Evolutionary conservation across 1,140 invertebrate genomes (phyloP), one percentile per base, ranked within the genome.

Genomic region (Papilio machaon): DNA sequence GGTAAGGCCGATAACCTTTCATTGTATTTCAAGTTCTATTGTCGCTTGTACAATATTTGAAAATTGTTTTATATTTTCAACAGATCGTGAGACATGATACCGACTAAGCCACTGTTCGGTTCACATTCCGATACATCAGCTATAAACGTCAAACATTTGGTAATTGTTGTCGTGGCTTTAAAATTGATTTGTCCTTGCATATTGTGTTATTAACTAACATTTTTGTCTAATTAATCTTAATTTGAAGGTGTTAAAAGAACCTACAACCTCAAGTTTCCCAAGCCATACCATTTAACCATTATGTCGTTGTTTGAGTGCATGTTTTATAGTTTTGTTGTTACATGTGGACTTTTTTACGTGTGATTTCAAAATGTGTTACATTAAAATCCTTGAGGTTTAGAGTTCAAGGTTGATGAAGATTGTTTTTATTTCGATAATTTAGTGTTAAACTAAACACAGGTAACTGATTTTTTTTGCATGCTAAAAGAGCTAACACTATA

Each of bases 71-170:
- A 5, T 58, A 9, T 47, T 64, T 79, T 67, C 43, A 79, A 79
- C 77, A 79, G 77, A 67, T 86, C 82, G 83, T 81, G 74, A 10
- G 35, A 83, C 64, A 80, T 89, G 88, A 82, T 87, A 76, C 83
- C 82, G 8, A 82, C 80, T n/a, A 82, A 87, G 64, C 89, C 87
- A 3, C 64, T 88, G 58, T 91, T 89, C 80, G 87, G 85, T 9
- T 91, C 90, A 9, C 89, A 91, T 58, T 91, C 89, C 23, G 90
- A 91, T 83, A 89, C 90, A 0, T 91, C 90, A 9, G 86, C 89
- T 19, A 90, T 91, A 70, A 88, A 90, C 82, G 86, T 91, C 70
- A 91, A 91, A 82, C 80, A 86, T 74, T 85, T 90, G 90, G 90
- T 91, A 89, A 91, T 76, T 49, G 58, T 60, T 19, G 23, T 70